Percentiles rank a stretch among this genome's conserved stretches.
phyloP scores from a whole-genome alignment of 2,888 invertebrate species.

The Camponotus fellah region DNA sequence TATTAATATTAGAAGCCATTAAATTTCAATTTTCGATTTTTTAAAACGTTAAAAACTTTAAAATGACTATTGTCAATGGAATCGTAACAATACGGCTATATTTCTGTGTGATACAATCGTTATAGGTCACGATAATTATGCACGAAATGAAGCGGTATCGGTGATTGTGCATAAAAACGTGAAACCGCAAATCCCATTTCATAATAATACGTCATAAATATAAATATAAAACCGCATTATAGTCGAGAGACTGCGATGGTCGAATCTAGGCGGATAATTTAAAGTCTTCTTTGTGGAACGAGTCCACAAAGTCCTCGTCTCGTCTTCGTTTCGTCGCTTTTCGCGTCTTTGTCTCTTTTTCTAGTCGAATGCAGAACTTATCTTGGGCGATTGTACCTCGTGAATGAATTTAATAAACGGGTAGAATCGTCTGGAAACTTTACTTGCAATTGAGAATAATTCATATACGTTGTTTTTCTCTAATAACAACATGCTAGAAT shows the following conservation, averaged over 20 bases:
- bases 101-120: background rate
- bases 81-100: background rate
- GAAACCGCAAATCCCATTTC: background rate
- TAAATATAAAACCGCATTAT: background rate
- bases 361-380: background rate
- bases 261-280: background rate
- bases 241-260: background rate
- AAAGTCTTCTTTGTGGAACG: background rate
- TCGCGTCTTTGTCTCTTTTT: background rate
- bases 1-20: background rate
- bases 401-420: conserved; percentile 4
- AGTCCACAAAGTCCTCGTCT: background rate
- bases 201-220: background rate
- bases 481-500: background rate
- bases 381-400: background rate
- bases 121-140: background rate
- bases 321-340: too few relatives aligned
- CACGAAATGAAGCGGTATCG: background rate
- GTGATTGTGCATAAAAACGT: background rate
- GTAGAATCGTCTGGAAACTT: background rate
- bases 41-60: background rate
- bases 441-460: background rate
- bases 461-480: background rate
- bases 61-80: background rate
- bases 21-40: background rate